phyloP scores from a whole-genome alignment of 2,888 invertebrate genomes.

The Syrphus vitripennis region DNA sequence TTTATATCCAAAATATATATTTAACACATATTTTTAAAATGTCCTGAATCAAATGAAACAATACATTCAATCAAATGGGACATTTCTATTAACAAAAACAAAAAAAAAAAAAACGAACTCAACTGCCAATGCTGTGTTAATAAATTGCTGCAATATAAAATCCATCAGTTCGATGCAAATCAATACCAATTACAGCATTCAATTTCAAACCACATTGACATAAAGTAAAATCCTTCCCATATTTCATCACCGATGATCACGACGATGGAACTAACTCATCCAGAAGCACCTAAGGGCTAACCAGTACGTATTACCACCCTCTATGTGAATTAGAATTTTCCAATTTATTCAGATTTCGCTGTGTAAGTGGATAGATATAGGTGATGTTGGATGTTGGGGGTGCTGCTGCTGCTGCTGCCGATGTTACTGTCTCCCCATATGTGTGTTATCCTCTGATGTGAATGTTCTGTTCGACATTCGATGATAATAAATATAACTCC shows the following conservation, averaged over 20 bases:
- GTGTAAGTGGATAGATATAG: not conserved
- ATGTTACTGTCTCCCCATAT: not conserved
- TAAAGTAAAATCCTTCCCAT: conserved; percentile 5
- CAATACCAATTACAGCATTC: conserved; percentile 17
- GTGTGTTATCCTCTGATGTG: not conserved
- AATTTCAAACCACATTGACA: conserved; percentile 14
- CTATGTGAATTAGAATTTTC: conserved; percentile 14
- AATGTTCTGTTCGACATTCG: not conserved
- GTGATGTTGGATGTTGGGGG: not conserved
- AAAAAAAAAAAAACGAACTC: not conserved
- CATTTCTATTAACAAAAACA: not conserved
- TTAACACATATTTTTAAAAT: not conserved
- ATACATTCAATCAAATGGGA: not conserved
- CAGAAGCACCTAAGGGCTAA: conserved; percentile 8
- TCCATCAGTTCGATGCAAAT: not conserved
- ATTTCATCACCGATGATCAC: not conserved
- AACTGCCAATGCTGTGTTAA: not conserved
- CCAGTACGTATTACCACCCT: not conserved
- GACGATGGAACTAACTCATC: not conserved
- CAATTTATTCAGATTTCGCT: conserved; percentile 3
- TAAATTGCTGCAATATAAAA: not conserved
- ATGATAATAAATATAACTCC: conserved; percentile 27
- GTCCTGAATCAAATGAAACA: not conserved
- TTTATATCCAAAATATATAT: not conserved
- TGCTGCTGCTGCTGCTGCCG: not conserved